Evolutionary conservation across 2,888 invertebrate species (phyloP), one percentile per base, ranked within the genome.

Genomic region (Hyppa rectilinea): DNA sequence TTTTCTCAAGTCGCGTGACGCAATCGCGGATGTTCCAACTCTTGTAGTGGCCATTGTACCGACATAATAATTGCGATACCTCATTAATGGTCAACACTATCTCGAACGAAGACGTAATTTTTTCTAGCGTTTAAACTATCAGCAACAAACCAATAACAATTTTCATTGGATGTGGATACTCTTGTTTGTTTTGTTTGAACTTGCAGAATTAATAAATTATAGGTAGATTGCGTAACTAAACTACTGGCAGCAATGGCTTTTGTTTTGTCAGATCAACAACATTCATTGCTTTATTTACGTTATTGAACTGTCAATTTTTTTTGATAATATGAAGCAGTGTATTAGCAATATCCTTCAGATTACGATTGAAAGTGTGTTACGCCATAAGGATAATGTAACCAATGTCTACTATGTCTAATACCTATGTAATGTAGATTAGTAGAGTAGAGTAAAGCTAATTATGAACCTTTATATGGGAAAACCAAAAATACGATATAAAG

Each of bases 1-100:
- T 94, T 95, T 94, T 95, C 93, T 94, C 86, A 83, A 77, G 80
- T 91, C 66, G 88, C 88, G 90, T 95, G 93, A 95, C 90, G 94
- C 91, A 92, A 94, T 93, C 85, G 89, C 93, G 93, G 94, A 94
- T 94, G 92, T 92, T 77, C 79, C 75, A 71, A 69, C 81, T 78
- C 78, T 82, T 74, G 75, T 75, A 71, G 69, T 65, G 77, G 79
- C 84, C 76, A 85, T 86, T 87, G 85, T 87, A 77, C 82, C 80
- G 78, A 87, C 82, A 85, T 87, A 83, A 87, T 87, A 82, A 86
- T 85, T 84, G 78, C 76, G 63, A 78, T 82, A 75, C 76, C 77
- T 84, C 85, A 85, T 87, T 83, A 85, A 83, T 74, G 80, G 70
- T 70, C 82, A 71, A 67, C 68, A 79, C 38, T 40, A 49, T 52